Percentiles rank a stretch among this genome's conserved stretches.
phyloP scores from a whole-genome alignment of 2,797 vertebrate genomes.

The Pogonophryne albipinna region DNA sequence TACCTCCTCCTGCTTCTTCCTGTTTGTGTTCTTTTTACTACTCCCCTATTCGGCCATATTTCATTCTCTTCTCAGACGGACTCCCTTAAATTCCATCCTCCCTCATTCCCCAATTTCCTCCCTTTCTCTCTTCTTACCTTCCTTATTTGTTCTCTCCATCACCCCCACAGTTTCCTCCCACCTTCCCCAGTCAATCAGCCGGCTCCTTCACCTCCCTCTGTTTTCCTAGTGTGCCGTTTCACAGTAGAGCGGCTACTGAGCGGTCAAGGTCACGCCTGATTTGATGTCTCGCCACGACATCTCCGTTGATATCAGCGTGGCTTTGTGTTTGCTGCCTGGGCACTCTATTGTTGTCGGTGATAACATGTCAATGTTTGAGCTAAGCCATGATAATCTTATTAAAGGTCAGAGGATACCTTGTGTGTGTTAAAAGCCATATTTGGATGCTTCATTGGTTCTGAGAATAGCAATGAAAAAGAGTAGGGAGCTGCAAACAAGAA shows the following conservation, averaged over 20 bases:
- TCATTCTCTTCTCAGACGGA: conserved; percentile 40
- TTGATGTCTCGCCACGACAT: conserved; percentile 53
- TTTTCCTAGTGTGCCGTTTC: conserved; percentile 73
- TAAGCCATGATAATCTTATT: conserved; percentile 17
- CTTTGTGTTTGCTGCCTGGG: conserved; percentile 26
- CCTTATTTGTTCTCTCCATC: conserved; percentile 23
- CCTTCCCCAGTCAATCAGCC: conserved; percentile 47
- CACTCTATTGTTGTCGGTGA: conserved; percentile 19
- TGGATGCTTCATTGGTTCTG: neutral
- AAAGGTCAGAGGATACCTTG: conserved; percentile 12
- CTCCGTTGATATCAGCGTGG: conserved; percentile 39
- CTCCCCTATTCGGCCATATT: conserved; percentile 50
- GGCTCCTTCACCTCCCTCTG: conserved; percentile 58
- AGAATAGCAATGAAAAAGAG: neutral
- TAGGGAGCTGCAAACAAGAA: neutral
- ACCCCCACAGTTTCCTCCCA: conserved; percentile 55
- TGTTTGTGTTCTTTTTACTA: conserved; percentile 59
- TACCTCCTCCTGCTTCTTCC: conserved; percentile 34
- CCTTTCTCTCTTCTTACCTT: conserved; percentile 20
- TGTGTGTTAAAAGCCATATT: conserved; percentile 7
- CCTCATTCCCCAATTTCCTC: conserved; percentile 32
- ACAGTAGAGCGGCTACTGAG: conserved; percentile 63
- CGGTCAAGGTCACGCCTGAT: conserved; percentile 67
- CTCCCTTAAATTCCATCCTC: conserved; percentile 62
- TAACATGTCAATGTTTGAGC: conserved; percentile 39